These are phyloP conservation scores for Brachionus sp. DNA, from an alignment of 1,140 invertebrate species.

Conservation along the genomic window DNA sequence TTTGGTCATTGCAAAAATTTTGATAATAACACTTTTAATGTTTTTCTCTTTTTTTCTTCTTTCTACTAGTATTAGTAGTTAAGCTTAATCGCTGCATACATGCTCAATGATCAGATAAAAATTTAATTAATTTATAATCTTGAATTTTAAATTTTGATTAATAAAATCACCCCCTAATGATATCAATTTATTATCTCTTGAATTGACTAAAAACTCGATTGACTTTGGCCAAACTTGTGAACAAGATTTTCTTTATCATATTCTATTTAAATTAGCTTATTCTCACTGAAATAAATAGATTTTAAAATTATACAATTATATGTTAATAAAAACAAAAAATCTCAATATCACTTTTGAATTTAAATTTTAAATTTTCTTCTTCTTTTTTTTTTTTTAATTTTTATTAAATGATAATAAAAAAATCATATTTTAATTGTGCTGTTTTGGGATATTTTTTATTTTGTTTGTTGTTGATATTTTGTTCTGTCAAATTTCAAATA, in stretches of 20 bases:
- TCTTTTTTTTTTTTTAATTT: too few species aligned
- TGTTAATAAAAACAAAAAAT: too few species aligned
- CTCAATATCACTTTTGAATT: too few species aligned
- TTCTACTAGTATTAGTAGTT: background rate
- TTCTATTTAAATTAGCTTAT: background rate
- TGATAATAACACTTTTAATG: conserved; percentile 6
- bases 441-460: background rate
- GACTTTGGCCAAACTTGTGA: background rate
- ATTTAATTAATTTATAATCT: conserved; percentile 5
- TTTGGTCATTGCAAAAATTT: conserved; percentile 36
- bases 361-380: too few species aligned
- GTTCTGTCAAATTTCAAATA: background rate
- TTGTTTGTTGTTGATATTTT: background rate
- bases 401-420: background rate
- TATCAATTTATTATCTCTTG: background rate
- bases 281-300: too few species aligned
- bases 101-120: background rate
- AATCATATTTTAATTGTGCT: background rate
- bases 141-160: background rate
- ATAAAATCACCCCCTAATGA: background rate
- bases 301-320: too few species aligned
- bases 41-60: background rate
- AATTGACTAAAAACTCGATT: background rate
- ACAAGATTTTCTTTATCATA: background rate
- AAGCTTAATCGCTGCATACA: background rate